Evolutionary conservation across 2,113 vertebrate species (phyloP).

Genomic region (Cyrtonyx montezumae): DNA sequence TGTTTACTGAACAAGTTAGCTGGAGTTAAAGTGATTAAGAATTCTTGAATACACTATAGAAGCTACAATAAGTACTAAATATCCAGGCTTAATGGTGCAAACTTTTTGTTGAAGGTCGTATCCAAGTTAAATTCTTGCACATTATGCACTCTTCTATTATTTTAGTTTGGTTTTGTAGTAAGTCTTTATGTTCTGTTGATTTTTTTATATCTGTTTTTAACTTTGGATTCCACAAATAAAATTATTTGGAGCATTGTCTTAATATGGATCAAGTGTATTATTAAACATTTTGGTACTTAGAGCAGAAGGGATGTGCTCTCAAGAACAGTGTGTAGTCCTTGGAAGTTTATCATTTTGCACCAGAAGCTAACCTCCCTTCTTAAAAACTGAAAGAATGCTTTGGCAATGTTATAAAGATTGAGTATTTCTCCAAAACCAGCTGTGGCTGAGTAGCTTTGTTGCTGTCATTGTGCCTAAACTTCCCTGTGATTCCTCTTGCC

Average conservation of each 20-base stretch:
- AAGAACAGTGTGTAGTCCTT: background rate
- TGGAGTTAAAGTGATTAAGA: background rate
- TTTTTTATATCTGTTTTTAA: conserved; percentile 28
- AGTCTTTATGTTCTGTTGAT: background rate
- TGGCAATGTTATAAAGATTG: background rate
- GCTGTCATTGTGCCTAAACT: background rate
- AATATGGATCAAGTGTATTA: background rate
- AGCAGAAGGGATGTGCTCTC: background rate
- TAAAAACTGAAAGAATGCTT: background rate
- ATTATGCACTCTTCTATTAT: background rate
- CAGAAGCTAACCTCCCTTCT: background rate
- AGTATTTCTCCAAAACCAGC: background rate
- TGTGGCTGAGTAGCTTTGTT: background rate
- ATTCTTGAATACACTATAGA: background rate
- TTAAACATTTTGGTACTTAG: background rate
- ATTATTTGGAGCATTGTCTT: background rate
- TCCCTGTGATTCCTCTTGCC: background rate
- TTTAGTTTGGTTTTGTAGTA: background rate
- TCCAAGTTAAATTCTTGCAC: background rate
- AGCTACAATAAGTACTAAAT: background rate
- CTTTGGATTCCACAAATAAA: conserved; percentile 43
- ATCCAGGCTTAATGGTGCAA: background rate
- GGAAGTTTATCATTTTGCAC: background rate
- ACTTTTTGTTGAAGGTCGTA: background rate
- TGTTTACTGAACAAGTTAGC: background rate